Evolutionary conservation across 1,140 invertebrate genomes (phyloP), one percentile per base, ranked within the genome.

Genomic region (Procambarus clarkii): DNA sequence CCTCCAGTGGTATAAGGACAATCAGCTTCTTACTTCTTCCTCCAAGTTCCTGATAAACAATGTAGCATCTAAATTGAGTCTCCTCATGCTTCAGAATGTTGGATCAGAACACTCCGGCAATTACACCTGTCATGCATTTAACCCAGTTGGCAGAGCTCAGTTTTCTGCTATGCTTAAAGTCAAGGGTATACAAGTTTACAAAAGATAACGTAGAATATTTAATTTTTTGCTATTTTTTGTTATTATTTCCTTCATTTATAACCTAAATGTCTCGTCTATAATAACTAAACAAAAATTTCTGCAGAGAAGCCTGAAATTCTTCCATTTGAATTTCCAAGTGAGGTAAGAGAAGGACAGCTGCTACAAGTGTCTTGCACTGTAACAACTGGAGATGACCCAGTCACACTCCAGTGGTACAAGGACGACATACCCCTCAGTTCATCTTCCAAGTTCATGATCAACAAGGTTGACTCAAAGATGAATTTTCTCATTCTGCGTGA

Each of bases 321-420:
- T 48, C 80, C 86, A 21, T 92, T 92, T 88, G 86, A 83, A n/a
- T 92, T 92, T 79, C 91, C 91, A 50, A 48, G 45, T 11, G 86
- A 92, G 46, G 86, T 92, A 11, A 76, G 77, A 88, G 91, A 88
- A 24, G 86, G 86, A 74, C 91, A 88, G 81, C 82, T 92, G 15
- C 79, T 92, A 58, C 91, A 92, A 58, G 78, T 92, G 58, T 85
- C 91, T 44, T 92, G 91, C 58, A 84, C 86, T 34, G 86, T 92
- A 21, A 88, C 91, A 24, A 92, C 80, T 76, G 91, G 91, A 64
- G 91, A 92, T 71, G 91, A 92, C 71, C 86, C 86, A 34, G 82
- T 92, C 74, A 94, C 97, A 93, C 94, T 98, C 90, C 96, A 96
- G 69, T 98, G 98, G 90, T 92, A 92, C 82, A 92, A 92, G 69